phyloP scores from a whole-genome alignment of 1,140 invertebrate genomes.

The Asbolus verrucosus region DNA sequence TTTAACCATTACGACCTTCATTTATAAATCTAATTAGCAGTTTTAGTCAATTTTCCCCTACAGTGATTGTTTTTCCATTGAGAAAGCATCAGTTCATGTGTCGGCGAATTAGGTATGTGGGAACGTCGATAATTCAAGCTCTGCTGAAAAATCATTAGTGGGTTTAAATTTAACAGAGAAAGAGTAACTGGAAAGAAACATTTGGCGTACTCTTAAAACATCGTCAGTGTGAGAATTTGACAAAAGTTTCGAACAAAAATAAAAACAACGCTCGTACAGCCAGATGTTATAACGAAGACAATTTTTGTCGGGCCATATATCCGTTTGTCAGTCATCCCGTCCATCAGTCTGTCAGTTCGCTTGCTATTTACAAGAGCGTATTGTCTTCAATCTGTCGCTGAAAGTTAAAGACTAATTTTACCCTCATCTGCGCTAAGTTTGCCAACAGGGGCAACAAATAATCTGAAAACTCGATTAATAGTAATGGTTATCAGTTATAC shows the following conservation, averaged over 20 bases:
- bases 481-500: not conserved
- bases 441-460: too few relatives aligned
- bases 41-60: slow-evolving; percentile 3
- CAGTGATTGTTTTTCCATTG: slow-evolving; percentile 23
- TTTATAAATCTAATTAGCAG: slow-evolving; percentile 27
- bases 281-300: slow-evolving; percentile 34
- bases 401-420: not conserved
- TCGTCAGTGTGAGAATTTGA: slow-evolving; percentile 17
- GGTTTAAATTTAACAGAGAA: slow-evolving; percentile 20
- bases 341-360: slow-evolving; percentile 23
- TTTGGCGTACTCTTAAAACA: not conserved
- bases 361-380: slow-evolving; percentile 28
- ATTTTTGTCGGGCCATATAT: slow-evolving; percentile 32
- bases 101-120: not conserved
- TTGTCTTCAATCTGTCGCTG: slow-evolving; percentile 30
- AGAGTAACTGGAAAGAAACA: slow-evolving; percentile 22
- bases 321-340: slow-evolving; percentile 25
- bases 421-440: not conserved
- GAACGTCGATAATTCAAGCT: slow-evolving; percentile 8
- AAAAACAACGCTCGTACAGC: slow-evolving; percentile 3
- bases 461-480: too few relatives aligned
- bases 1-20: slow-evolving; percentile 5
- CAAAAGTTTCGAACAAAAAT: slow-evolving; percentile 32
- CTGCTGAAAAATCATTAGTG: slow-evolving; percentile 2
- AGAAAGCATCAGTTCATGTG: not conserved